Conservation (phyloP, 2,888 invertebrate species). For the Cataglyphis cursor region DNA sequence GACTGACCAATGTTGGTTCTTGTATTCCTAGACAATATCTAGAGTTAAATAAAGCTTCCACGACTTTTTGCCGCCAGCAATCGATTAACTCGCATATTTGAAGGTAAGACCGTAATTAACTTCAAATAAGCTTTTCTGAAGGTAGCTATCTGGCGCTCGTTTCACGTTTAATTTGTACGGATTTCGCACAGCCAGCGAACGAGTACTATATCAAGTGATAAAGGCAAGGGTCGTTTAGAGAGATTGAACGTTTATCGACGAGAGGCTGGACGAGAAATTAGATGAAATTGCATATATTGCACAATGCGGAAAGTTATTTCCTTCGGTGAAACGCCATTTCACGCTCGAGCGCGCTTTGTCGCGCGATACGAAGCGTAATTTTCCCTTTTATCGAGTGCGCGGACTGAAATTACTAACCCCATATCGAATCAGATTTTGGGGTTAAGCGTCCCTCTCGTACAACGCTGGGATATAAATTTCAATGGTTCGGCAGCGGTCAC, state of each 20-base stretch:
- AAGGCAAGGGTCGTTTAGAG: neutral
- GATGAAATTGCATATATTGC: slow-evolving; percentile 10
- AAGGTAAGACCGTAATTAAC: neutral
- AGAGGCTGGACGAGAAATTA: neutral
- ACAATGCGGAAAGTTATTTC: slow-evolving; percentile 12
- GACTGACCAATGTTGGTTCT: neutral
- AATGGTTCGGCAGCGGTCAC: slow-evolving; percentile 68
- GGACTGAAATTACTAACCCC: slow-evolving; percentile 52
- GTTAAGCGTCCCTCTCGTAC: slow-evolving; percentile 36
- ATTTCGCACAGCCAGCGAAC: neutral
- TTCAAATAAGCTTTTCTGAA: neutral
- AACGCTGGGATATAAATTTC: slow-evolving; percentile 67
- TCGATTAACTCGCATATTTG: neutral
- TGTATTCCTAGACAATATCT: neutral
- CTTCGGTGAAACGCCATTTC: slow-evolving; percentile 41
- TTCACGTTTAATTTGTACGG: neutral
- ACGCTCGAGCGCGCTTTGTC: slow-evolving; percentile 48
- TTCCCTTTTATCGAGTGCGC: slow-evolving; percentile 51
- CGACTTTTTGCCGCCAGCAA: neutral
- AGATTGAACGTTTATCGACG: neutral
- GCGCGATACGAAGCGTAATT: slow-evolving; percentile 43
- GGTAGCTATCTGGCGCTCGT: neutral
- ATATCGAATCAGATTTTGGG: slow-evolving; percentile 55
- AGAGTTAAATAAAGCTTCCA: neutral
- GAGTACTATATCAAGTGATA: neutral